Conservation (phyloP, 2,113 vertebrate species). For the Malurus cyaneus region DNA sequence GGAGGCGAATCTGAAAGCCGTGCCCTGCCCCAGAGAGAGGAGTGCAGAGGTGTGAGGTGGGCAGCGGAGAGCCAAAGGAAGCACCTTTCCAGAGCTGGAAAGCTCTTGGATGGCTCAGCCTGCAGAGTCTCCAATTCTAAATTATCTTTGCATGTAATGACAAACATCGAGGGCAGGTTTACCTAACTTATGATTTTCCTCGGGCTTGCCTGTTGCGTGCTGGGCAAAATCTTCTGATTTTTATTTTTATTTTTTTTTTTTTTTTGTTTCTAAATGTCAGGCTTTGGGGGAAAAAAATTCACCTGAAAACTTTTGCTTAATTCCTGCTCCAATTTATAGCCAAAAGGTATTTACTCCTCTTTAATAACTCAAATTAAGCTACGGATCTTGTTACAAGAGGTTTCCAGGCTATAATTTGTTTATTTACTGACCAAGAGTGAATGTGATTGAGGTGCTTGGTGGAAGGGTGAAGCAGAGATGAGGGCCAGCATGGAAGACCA, state of each 20-base stretch:
- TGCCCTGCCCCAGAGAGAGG: neutral
- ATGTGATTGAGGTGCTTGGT: neutral
- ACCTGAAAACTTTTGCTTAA: neutral
- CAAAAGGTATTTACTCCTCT: neutral
- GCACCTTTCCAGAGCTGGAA: neutral
- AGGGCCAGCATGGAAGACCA: neutral
- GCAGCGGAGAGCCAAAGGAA: neutral
- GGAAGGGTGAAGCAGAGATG: neutral
- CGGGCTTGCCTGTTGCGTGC: neutral
- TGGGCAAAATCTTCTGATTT: neutral
- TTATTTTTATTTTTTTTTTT: neutral
- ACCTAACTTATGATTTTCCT: neutral
- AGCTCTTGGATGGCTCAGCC: neutral
- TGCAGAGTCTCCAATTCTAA: neutral
- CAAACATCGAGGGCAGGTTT: neutral
- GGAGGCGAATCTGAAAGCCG: neutral
- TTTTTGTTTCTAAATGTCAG: neutral
- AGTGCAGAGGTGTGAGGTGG: neutral
- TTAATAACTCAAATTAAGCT: neutral
- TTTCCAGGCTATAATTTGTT: neutral
- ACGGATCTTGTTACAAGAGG: neutral
- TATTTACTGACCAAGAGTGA: neutral
- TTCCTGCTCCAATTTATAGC: neutral
- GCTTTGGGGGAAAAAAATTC: neutral
- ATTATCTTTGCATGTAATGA: neutral